Evolutionary conservation across 2,113 vertebrate species (phyloP).

Genomic region (Takifugu flavidus): DNA sequence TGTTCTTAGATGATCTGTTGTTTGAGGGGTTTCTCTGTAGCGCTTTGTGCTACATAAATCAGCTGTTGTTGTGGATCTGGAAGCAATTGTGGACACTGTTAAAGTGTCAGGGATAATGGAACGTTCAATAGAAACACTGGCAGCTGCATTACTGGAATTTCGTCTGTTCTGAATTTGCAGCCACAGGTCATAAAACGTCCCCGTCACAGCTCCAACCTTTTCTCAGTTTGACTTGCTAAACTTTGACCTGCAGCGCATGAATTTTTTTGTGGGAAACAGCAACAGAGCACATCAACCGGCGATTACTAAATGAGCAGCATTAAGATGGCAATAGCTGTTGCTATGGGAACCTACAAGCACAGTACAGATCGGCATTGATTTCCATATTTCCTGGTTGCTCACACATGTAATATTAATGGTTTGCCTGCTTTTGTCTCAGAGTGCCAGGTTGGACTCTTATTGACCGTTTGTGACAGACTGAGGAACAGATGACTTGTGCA

Average conservation of each 20-base stretch:
- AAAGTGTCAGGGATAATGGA: constrained; percentile 61
- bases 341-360: constrained; percentile 44
- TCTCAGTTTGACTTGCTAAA: constrained; percentile 22
- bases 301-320: constrained; percentile 25
- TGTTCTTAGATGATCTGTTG: constrained; percentile 13
- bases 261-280: constrained; percentile 1
- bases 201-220: constrained; percentile 25
- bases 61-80: constrained; percentile 55
- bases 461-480: constrained; percentile 62
- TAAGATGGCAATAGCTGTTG: constrained; percentile 36
- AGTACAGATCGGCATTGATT: constrained; percentile 20
- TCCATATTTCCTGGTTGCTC: constrained; percentile 1
- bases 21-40: constrained; percentile 45
- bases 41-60: constrained; percentile 30
- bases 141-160: constrained; percentile 54
- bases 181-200: constrained; percentile 42
- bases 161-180: constrained; percentile 54
- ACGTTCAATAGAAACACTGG: constrained; percentile 50
- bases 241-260: constrained; percentile 23
- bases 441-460: constrained; percentile 56
- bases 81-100: constrained; percentile 67
- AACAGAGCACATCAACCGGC: constrained; percentile 9
- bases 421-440: constrained; percentile 18
- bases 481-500: constrained; percentile 56
- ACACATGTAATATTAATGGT: no score